These are phyloP conservation scores for Daktulosphaira vitifoliae DNA, from an alignment of 1,140 invertebrate genomes.

Conservation along the genomic window DNA sequence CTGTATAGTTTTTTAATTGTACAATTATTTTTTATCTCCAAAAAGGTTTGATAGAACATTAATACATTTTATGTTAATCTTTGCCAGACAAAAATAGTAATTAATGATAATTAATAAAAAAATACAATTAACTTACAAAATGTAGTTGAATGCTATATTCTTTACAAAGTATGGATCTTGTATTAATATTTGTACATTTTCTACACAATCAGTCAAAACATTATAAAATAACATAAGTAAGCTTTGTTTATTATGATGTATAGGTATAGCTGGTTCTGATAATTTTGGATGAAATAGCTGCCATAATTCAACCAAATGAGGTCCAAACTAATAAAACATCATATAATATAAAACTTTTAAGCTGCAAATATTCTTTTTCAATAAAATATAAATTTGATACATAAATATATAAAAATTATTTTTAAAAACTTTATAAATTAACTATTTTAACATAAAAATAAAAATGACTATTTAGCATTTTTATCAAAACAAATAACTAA, in stretches of 20 bases:
- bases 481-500: too few species aligned
- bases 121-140: constrained; percentile 64
- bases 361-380: neutral
- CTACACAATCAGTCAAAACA: constrained; percentile 80
- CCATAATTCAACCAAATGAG: constrained; percentile 85
- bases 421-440: too few species aligned
- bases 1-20: too few species aligned
- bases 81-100: too few species aligned
- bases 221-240: constrained; percentile 87
- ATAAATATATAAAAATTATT: neutral
- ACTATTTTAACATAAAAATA: too few species aligned
- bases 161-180: constrained; percentile 74
- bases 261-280: constrained; percentile 87
- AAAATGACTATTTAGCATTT: too few species aligned
- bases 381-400: neutral
- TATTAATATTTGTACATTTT: constrained; percentile 80
- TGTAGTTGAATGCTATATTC: constrained; percentile 95
- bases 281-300: constrained; percentile 87
- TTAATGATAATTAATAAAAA: neutral
- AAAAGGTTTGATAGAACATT: too few species aligned
- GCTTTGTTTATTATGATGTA: constrained; percentile 91
- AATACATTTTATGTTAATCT: too few species aligned
- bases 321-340: constrained; percentile 58
- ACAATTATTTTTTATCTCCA: too few species aligned
- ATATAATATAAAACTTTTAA: constrained; percentile 26